Evolutionary conservation across 2,888 invertebrate genomes (phyloP).

Genomic region (Chalcis sispes): DNA sequence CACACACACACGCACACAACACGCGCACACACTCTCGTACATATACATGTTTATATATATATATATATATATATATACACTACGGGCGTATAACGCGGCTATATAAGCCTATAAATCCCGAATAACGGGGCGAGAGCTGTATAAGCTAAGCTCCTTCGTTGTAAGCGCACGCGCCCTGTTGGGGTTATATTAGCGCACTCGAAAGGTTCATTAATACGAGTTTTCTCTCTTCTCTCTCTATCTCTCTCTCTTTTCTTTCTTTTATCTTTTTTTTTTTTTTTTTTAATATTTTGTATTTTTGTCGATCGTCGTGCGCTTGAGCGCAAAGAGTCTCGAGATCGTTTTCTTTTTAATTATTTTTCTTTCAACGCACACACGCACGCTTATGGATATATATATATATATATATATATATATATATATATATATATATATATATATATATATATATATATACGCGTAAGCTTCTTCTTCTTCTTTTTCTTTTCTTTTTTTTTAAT

Average conservation of each 20-base stretch:
- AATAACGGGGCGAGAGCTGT: slow-evolving; percentile 66
- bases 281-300: slow-evolving; percentile 17
- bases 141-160: no score
- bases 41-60: no score
- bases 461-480: slow-evolving; percentile 5
- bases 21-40: no score
- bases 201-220: slow-evolving; percentile 46
- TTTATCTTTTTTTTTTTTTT: slow-evolving; percentile 17
- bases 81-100: slow-evolving; percentile 44
- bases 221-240: slow-evolving; percentile 35
- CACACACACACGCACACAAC: no score
- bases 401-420: no score
- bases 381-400: no score
- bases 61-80: neutral
- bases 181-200: slow-evolving; percentile 45
- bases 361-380: neutral
- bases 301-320: no score
- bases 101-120: slow-evolving; percentile 67
- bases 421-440: no score
- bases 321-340: no score
- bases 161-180: slow-evolving; percentile 36
- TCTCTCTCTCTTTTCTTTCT: neutral
- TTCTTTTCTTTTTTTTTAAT: no score
- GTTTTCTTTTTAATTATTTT: neutral
- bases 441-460: no score